Percentiles rank a stretch among this genome's conserved stretches.
phyloP scores from a whole-genome alignment of 2,113 vertebrate species.

The Dasyornis broadbenti region DNA sequence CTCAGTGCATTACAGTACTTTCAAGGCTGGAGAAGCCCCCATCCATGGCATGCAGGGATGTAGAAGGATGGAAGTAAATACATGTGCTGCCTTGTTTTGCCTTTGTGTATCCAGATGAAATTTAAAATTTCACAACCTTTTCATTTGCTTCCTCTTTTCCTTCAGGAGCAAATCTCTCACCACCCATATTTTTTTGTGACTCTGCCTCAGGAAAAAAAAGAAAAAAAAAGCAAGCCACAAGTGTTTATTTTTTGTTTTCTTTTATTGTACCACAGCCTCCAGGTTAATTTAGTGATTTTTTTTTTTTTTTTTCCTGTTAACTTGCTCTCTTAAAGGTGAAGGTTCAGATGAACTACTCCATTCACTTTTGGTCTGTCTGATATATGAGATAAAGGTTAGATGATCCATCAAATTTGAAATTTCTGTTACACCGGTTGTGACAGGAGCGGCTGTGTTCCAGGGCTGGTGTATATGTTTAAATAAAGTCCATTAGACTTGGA shows the following conservation, averaged over 20 bases:
- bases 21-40: background rate
- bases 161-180: background rate
- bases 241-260: background rate
- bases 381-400: background rate
- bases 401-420: background rate
- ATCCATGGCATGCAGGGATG: rapidly evolving
- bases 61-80: background rate
- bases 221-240: background rate
- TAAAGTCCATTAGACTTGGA: background rate
- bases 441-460: background rate
- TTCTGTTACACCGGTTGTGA: background rate
- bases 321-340: background rate
- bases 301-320: background rate
- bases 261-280: background rate
- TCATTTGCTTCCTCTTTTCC: background rate
- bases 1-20: background rate
- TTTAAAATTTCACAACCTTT: background rate
- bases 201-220: background rate
- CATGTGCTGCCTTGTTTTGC: background rate
- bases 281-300: background rate
- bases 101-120: background rate
- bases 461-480: background rate
- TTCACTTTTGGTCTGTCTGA: rapidly evolving
- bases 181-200: background rate
- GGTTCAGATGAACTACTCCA: background rate